Evolutionary conservation across 2,888 invertebrate species (phyloP).

Genomic region (Acrobasis repandana): DNA sequence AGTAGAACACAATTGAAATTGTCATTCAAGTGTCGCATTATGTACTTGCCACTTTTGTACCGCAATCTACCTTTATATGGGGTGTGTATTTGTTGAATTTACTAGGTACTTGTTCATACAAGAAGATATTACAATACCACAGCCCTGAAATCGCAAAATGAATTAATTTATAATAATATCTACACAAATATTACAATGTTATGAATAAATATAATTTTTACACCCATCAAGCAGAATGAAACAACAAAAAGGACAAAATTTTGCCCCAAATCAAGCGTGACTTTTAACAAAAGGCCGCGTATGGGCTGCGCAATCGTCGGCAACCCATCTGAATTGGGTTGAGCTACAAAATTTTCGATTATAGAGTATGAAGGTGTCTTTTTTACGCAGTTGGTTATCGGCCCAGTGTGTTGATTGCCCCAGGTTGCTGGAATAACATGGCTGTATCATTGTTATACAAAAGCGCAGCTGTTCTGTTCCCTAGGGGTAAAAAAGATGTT

Average conservation of each 20-base stretch:
- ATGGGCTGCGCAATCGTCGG: conserved; percentile 62
- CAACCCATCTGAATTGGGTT: conserved; percentile 49
- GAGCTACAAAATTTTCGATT: conserved; percentile 23
- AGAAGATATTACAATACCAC: conserved; percentile 26
- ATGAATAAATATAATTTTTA: conserved; percentile 63
- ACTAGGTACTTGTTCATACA: no score
- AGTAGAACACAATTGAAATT: conserved; percentile 66
- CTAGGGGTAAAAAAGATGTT: conserved; percentile 78
- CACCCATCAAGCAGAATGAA: conserved; percentile 70
- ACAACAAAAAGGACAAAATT: conserved; percentile 80
- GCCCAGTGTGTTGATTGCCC: conserved; percentile 69
- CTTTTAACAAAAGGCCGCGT: conserved; percentile 72
- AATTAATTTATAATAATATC: conserved; percentile 23
- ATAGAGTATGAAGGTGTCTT: conserved; percentile 33
- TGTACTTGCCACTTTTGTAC: conserved; percentile 47
- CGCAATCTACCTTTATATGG: not conserved
- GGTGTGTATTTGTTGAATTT: no score
- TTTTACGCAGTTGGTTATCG: conserved; percentile 48
- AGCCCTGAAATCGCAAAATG: conserved; percentile 16
- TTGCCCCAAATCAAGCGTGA: conserved; percentile 78
- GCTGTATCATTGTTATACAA: conserved; percentile 80
- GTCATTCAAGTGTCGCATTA: conserved; percentile 64
- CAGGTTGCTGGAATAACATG: conserved; percentile 73
- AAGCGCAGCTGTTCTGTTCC: conserved; percentile 79
- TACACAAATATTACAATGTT: conserved; percentile 27